These are phyloP conservation scores for Coregonus ussuriensis DNA, from an alignment of 2,797 vertebrate species.

Conservation along the genomic window DNA sequence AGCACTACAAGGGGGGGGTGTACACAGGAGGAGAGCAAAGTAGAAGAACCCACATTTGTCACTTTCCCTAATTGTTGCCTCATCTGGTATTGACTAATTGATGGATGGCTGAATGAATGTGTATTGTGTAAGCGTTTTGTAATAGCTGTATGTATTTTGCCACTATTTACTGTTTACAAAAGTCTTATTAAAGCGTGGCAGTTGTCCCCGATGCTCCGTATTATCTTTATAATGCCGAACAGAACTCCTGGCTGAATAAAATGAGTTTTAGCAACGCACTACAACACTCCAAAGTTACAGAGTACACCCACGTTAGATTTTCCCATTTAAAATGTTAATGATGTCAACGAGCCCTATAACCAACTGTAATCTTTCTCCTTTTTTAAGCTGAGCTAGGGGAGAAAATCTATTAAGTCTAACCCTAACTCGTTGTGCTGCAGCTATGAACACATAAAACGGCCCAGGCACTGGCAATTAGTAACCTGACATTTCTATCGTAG, in stretches of 20 bases:
- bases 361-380: conserved; percentile 40
- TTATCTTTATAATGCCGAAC: not conserved
- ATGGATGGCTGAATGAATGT: conserved; percentile 20
- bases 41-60: not conserved
- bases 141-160: not conserved
- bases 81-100: conserved; percentile 17
- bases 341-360: conserved; percentile 45
- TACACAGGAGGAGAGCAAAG: conserved; percentile 26
- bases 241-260: not conserved
- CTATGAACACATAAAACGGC: conserved; percentile 39
- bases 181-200: not conserved
- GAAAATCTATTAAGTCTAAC: conserved; percentile 57
- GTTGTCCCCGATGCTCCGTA: not conserved
- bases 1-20: conserved; percentile 41
- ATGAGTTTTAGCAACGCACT: not conserved
- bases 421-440: conserved; percentile 33
- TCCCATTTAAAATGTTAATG: conserved; percentile 67
- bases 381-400: conserved; percentile 33
- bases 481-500: too few relatives aligned
- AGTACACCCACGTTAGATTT: conserved; percentile 44
- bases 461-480: conserved; percentile 38
- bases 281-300: not conserved
- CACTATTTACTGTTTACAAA: not conserved
- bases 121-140: conserved; percentile 16
- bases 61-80: conserved; percentile 6